phyloP scores from a whole-genome alignment of 2,113 vertebrate genomes.

The Mustela lutreola region DNA sequence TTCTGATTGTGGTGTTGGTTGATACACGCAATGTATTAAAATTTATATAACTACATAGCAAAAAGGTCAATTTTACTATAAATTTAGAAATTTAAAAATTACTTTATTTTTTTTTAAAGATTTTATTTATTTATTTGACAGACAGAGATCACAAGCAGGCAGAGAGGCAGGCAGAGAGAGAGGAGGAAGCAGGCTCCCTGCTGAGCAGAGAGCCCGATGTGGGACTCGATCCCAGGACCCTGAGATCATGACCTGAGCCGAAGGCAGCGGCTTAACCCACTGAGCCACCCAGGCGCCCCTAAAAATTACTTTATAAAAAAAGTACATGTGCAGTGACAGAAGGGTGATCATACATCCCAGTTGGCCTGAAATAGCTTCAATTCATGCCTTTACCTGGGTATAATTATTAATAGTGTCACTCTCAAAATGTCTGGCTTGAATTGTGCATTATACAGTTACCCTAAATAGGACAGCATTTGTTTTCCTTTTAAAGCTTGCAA shows the following conservation, averaged over 20 bases:
- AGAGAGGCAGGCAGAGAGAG: no score
- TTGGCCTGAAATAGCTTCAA: not conserved
- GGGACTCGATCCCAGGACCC: no score
- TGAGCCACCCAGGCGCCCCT: no score
- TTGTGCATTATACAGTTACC: not conserved
- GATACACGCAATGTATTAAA: not conserved
- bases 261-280: no score
- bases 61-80: not conserved
- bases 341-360: not conserved
- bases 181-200: no score
- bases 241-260: no score
- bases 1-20: not conserved
- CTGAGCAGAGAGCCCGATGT: no score
- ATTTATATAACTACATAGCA: not conserved
- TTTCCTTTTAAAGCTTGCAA: slow-evolving; percentile 7
- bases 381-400: not conserved
- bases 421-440: not conserved
- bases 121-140: no score
- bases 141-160: no score
- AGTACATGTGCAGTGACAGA: not conserved
- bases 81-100: not conserved
- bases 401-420: slow-evolving; percentile 11
- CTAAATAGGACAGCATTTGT: not conserved
- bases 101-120: no score
- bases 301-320: not conserved